Evolutionary conservation across 2,888 invertebrate genomes (phyloP), one percentile per base, ranked within the genome.

Genomic region (Alcis repandata): DNA sequence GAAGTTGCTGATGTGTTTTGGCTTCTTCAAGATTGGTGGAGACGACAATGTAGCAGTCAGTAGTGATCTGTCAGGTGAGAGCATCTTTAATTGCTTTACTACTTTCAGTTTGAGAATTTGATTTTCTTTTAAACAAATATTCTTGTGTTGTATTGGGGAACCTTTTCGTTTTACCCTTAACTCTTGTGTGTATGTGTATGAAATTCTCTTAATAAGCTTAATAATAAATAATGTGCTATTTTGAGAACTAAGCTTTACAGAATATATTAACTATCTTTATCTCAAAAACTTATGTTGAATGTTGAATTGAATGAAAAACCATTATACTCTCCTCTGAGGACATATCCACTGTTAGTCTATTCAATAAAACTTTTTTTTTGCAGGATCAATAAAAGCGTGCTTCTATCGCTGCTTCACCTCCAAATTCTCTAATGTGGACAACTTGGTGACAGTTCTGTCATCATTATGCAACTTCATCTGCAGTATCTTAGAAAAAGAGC

Each of bases 371-470:
- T 59, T 56, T 53, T 54, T 43, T 10, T 52, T 36, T 33, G 49
- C 92, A 94, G 95, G 92, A 69, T 92, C 95, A 61, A 94, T 96
- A 68, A 96, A 95, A 79, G 94, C 95, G 9, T 95, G 95, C 73
- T 97, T 97, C 80, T 97, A 95, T 79, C 93, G 95, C 22, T 95
- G 96, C 59, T 90, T 97, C 69, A 95, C 96, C 70, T 93, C 95
- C n/a, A 95, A 95, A 73, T 91, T 96, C 68, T 91, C 95, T 0
- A 96, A 95, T 78, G 91, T 97, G 17, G 94, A 95, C 70, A 94
- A 94, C 74, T 87, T 96, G 33, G 94, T 95, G 40, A 85, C 84
- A 22, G 88, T 96, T 22, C 86, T 97, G 2, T 92, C 94, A 13
- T 89, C 93, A 20, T 83, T 97, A 10, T 93, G 95, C 59, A 89